Evolutionary conservation across 92 coral and sea anemone species (phyloP).

Genomic region (Metridium senile): DNA sequence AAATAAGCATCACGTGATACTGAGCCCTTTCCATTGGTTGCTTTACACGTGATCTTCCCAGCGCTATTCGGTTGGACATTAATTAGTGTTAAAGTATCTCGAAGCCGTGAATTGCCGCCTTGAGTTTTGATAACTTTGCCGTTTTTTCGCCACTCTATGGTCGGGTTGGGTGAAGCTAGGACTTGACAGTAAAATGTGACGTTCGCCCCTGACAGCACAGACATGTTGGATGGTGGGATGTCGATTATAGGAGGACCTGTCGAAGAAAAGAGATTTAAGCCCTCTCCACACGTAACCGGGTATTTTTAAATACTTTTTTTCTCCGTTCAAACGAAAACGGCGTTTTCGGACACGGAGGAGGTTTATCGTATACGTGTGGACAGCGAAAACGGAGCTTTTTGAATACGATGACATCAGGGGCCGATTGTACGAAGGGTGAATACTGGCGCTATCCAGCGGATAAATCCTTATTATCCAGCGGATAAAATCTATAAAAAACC

Average conservation of each 20-base stretch:
- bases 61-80: slow-evolving; percentile 48
- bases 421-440: too few relatives aligned
- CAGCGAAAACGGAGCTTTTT: too few relatives aligned
- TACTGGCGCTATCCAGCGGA: too few relatives aligned
- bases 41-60: slow-evolving; percentile 72
- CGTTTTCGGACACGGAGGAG: too few relatives aligned
- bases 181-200: slow-evolving; percentile 64
- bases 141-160: slow-evolving; percentile 55
- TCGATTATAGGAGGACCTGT: slow-evolving; percentile 23
- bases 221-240: slow-evolving; percentile 49
- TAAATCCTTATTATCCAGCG: too few relatives aligned
- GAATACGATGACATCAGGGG: too few relatives aligned
- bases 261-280: neutral
- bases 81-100: neutral
- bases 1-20: slow-evolving; percentile 53
- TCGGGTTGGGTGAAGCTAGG: slow-evolving; percentile 57
- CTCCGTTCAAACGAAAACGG: too few relatives aligned
- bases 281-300: too few relatives aligned
- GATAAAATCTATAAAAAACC: too few relatives aligned
- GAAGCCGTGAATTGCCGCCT: neutral
- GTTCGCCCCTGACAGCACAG: slow-evolving; percentile 67
- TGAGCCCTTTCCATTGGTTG: slow-evolving; percentile 46
- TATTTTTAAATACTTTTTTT: too few relatives aligned
- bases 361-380: too few relatives aligned
- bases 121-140: neutral